phyloP scores from a whole-genome alignment of 1,140 invertebrate genomes.

The Drosophila pseudoananassae region DNA sequence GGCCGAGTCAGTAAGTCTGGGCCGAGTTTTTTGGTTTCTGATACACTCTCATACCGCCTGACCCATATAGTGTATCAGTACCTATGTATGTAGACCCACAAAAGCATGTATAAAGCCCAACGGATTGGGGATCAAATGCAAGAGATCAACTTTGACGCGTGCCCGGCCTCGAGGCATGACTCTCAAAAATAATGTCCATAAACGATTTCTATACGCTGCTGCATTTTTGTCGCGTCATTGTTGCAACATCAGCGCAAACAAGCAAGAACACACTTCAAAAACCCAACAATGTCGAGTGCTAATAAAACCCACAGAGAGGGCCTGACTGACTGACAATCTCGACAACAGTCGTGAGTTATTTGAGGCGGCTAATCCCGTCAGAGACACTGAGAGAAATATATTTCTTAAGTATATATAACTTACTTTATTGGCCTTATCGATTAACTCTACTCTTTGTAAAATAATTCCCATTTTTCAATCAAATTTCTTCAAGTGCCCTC shows the following conservation, averaged over 20 bases:
- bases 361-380: slow-evolving; percentile 67
- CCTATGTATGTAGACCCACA: not conserved
- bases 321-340: slow-evolving; percentile 77
- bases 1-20: slow-evolving; percentile 52
- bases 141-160: slow-evolving; percentile 74
- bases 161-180: slow-evolving; percentile 66
- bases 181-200: slow-evolving; percentile 39
- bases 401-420: too few relatives aligned
- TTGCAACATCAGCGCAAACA: slow-evolving; percentile 80
- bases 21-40: slow-evolving; percentile 31
- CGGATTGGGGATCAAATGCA: slow-evolving; percentile 31
- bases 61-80: slow-evolving; percentile 14
- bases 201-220: slow-evolving; percentile 44
- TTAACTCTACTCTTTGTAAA: too few relatives aligned
- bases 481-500: slow-evolving; percentile 10
- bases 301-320: slow-evolving; percentile 69
- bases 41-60: slow-evolving; percentile 25
- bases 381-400: slow-evolving; percentile 7
- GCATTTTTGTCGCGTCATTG: slow-evolving; percentile 73
- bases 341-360: slow-evolving; percentile 78
- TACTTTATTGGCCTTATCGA: too few relatives aligned
- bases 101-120: slow-evolving; percentile 6
- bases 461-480: not conserved
- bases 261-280: slow-evolving; percentile 60
- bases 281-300: slow-evolving; percentile 70